Evolutionary conservation across 2,113 vertebrate genomes (phyloP), one percentile per base, ranked within the genome.

Genomic region (Platichthys flesus): DNA sequence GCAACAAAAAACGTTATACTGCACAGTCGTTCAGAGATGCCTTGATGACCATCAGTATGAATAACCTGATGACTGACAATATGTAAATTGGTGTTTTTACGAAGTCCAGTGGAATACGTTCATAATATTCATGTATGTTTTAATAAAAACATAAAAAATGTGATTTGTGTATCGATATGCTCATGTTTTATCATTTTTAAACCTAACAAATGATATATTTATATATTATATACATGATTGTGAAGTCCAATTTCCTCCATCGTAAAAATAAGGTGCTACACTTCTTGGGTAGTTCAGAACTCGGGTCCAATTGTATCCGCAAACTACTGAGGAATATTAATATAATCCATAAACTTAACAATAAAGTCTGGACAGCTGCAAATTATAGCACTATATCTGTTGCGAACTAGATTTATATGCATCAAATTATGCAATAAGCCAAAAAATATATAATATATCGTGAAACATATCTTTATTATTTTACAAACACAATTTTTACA

Each of bases 391-490:
- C 55, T 15, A 21, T 18, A 52, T 9, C 13, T 64, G 23, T 26
- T 21, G 52, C 1, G 2, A 15, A 54, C 26, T 51, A 13, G 26
- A 49, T 49, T 67, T 21, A 40, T 49, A 40, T 55, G 49, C 14
- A 67, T 8, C 13, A 58, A 62, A 62, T 37, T 26, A 52, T 28
- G 57, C 4, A 67, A 45, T 67, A 42, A 52, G 3, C 42, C 45
- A 51, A 16, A 51, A 51, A 51, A 7, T 24, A 24, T 24, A 7
- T 31, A 31, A 7, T 28, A 31, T 31, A 31, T 31, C 6, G 47
- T 86, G 92, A 93, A 94, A 94, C 93, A 94, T 37, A 90, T 65
- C 70, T 92, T 91, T 90, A 85, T 90, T 87, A 84, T 89, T 91
- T 76, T 88, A 56, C 45, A 83, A 71, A 57, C 47, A 83, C 49